Percentiles rank a stretch among this genome's conserved stretches.
Conservation (phyloP, 2,113 vertebrate species). For the Corythaeola cristata region DNA sequence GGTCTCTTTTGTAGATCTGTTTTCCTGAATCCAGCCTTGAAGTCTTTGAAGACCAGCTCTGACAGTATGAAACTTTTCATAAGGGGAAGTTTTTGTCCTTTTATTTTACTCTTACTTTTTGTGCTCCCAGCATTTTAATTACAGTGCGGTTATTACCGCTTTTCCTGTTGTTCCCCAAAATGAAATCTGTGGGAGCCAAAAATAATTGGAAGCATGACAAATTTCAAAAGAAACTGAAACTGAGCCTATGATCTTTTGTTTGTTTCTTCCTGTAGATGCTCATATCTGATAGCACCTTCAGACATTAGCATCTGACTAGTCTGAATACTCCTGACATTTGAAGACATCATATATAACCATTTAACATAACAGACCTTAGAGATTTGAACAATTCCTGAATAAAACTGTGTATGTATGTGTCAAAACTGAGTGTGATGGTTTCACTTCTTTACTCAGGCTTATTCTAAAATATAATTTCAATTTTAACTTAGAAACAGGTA, state of each 20-base stretch:
- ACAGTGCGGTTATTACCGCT: background rate
- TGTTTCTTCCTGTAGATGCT: background rate
- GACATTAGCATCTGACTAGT: background rate
- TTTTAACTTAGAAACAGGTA: background rate
- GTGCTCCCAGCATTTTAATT: constrained; percentile 31
- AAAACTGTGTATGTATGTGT: background rate
- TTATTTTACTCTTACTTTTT: background rate
- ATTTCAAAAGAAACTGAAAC: background rate
- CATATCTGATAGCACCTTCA: background rate
- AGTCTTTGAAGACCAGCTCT: constrained; percentile 18
- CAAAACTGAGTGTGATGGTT: background rate
- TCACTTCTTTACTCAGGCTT: background rate
- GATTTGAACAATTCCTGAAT: background rate
- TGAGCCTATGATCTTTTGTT: background rate
- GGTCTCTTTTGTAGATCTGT: background rate
- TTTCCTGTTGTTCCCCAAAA: background rate
- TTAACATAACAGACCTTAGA: background rate
- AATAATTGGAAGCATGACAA: constrained; percentile 30
- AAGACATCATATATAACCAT: background rate
- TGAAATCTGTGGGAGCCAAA: constrained; percentile 22
- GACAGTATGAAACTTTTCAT: background rate
- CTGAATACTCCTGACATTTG: background rate
- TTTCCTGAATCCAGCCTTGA: background rate
- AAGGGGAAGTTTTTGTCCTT: background rate
- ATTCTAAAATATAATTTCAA: background rate